Evolutionary conservation across 1,140 invertebrate genomes (phyloP), one percentile per base, ranked within the genome.

Genomic region (Odontomachus brunneus): DNA sequence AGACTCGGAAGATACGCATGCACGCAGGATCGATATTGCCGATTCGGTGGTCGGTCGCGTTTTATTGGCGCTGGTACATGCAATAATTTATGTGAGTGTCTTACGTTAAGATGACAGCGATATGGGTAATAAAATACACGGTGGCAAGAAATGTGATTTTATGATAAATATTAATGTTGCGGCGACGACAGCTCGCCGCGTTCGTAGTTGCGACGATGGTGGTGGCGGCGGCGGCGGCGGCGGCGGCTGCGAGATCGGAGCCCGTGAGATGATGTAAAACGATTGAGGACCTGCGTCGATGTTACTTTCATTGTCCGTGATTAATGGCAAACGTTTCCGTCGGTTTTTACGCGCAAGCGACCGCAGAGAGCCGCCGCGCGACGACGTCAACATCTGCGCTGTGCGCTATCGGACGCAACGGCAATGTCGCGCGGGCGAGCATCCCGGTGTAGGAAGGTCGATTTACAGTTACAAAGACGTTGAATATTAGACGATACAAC

Each of bases 111-210:
- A 85, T 76, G 66, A 49, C 69, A 26, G 38, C 33, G 86, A 83
- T 85, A 85, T 63, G 83, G 67, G 55, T 66, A 83, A 86, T 89
- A 88, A 88, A 89, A 83, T 78, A 49, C 38, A 24, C 78, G 72
- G 55, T 19, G 49, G 83, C 85, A 65, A 83, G 83, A 53, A 85
- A 78, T 63, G 83, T 87, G 83, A 87, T 87, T 88, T 88, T 80
- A 33, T 62, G 87, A 87, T 87, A 88, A 85, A 87, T 84, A 83
- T 87, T 85, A 84, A 87, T 82, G 62, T 22, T 60, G 26, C 9
- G 53, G 33, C 49, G 69, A 82, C 76, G 78, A 74, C 67, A 74
- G 69, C 57, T 51, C 55, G 26, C 66, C 55, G 44, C 26, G 53
- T 26, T 74, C 44, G 69, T 62, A 9, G 67, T 38, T n/a, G 51